Evolutionary conservation across 2,888 invertebrate species (phyloP).

Genomic region (Herminia tarsipennalis): DNA sequence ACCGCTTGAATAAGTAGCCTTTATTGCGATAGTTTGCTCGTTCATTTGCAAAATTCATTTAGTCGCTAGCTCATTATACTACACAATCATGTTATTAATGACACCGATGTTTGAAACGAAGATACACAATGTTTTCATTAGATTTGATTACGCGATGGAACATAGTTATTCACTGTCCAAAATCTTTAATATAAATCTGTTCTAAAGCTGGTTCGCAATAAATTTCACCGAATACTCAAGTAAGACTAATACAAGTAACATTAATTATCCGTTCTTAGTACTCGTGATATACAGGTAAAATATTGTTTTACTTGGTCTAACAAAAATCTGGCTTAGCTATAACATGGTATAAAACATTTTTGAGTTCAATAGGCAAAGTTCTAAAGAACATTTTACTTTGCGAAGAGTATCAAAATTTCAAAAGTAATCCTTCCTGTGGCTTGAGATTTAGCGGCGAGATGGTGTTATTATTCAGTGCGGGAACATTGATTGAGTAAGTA

Average conservation of each 20-base stretch:
- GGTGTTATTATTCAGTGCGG: conserved; percentile 10
- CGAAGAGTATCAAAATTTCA: conserved; percentile 14
- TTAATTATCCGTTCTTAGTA: conserved; percentile 13
- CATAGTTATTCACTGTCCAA: conserved; percentile 29
- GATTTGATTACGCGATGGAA: conserved; percentile 19
- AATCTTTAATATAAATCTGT: conserved; percentile 26
- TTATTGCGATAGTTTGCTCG: conserved; percentile 37
- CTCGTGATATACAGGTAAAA: conserved; percentile 17
- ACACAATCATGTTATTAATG: conserved; percentile 31
- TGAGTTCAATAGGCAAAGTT: conserved; percentile 8
- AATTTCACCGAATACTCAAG: conserved; percentile 17
- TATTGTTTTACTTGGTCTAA: conserved; percentile 7
- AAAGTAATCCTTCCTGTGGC: conserved; percentile 5
- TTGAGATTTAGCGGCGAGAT: conserved; percentile 10
- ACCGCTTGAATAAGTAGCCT: conserved; percentile 35
- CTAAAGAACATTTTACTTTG: conserved; percentile 5
- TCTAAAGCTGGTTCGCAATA: conserved; percentile 17
- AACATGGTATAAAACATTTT: conserved; percentile 8
- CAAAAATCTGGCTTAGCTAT: conserved; percentile 8
- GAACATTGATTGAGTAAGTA: conserved; percentile 31
- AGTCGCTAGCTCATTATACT: conserved; percentile 20
- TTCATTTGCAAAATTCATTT: conserved; percentile 37
- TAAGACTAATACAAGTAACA: conserved; percentile 20
- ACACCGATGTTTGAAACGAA: conserved; percentile 9
- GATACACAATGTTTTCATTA: conserved; percentile 22